Evolutionary conservation across 2,888 invertebrate genomes (phyloP).

Genomic region (Caenorhabditis auriculariae): DNA sequence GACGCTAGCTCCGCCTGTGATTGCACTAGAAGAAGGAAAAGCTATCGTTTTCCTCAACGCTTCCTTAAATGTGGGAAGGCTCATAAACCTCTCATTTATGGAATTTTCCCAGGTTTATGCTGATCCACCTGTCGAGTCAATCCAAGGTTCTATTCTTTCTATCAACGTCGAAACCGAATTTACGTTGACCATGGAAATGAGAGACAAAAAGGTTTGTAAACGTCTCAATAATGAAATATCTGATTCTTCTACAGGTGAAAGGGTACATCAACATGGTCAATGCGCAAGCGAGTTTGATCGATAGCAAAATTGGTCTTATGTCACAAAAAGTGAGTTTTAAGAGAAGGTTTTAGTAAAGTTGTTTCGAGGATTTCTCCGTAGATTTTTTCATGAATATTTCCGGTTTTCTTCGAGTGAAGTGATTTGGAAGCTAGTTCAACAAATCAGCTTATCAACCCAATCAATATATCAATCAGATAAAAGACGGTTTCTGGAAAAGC

Average conservation of each 20-base stretch:
- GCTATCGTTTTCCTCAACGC: conserved; percentile 52
- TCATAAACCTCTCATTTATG: background rate
- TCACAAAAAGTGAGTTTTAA: conserved; percentile 49
- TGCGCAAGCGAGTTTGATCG: conserved; percentile 48
- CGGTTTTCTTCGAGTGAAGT: too few species aligned
- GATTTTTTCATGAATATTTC: too few species aligned
- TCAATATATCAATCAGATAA: too few species aligned
- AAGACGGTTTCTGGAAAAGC: too few species aligned
- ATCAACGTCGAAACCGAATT: conserved; percentile 51
- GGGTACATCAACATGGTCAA: conserved; percentile 54
- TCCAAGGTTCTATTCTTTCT: conserved; percentile 37
- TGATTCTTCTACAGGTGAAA: conserved; percentile 29
- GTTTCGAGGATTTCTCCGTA: too few species aligned
- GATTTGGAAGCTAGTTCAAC: too few species aligned
- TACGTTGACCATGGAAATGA: conserved; percentile 49
- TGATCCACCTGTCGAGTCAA: conserved; percentile 26
- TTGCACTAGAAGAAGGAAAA: conserved; percentile 44
- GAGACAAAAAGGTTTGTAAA: conserved; percentile 38
- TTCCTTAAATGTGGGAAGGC: conserved; percentile 41
- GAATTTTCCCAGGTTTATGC: conserved; percentile 30
- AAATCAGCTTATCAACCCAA: too few species aligned
- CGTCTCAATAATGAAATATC: too few species aligned
- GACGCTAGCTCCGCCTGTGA: conserved; percentile 54
- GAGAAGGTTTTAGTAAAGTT: background rate
- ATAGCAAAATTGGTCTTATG: conserved; percentile 50